Conservation (phyloP, 2,888 invertebrate species). For the Heterodera filipjevi region DNA sequence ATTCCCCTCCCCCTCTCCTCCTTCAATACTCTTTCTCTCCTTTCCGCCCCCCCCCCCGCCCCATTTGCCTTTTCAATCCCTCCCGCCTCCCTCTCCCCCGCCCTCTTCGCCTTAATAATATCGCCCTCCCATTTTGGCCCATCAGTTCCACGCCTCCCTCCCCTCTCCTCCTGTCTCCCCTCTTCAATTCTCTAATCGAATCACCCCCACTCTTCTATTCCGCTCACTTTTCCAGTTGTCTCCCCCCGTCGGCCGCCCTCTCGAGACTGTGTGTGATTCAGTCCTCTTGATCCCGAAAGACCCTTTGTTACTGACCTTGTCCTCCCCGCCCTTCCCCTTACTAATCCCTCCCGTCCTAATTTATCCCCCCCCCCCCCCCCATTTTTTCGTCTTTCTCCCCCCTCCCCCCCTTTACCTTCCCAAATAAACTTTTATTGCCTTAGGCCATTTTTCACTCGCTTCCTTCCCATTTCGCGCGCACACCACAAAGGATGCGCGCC, state of each 20-base stretch:
- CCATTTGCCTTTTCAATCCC: background rate
- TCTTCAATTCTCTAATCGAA: background rate
- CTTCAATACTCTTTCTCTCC: constrained; percentile 1
- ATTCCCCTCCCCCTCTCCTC: background rate
- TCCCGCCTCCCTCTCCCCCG: background rate
- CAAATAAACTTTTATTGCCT: background rate
- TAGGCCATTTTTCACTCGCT: background rate
- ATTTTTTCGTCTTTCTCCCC: background rate
- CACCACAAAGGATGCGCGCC: constrained; percentile 5
- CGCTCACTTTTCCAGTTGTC: background rate
- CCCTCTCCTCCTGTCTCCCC: background rate
- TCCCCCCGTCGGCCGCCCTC: background rate
- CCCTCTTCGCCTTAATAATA: background rate
- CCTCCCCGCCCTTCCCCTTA: background rate
- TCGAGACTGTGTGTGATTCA: background rate
- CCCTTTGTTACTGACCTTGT: background rate
- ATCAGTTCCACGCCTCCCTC: constrained; percentile 8
- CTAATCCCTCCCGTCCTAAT: background rate
- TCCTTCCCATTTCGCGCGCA: constrained; percentile 2
- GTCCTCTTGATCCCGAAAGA: background rate
- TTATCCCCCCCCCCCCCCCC: background rate
- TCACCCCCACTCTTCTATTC: background rate
- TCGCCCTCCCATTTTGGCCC: background rate
- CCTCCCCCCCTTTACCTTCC: background rate
- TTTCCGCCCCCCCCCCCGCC: background rate